Conservation (phyloP, 2,113 vertebrate genomes). For the Labeo rohita region DNA sequence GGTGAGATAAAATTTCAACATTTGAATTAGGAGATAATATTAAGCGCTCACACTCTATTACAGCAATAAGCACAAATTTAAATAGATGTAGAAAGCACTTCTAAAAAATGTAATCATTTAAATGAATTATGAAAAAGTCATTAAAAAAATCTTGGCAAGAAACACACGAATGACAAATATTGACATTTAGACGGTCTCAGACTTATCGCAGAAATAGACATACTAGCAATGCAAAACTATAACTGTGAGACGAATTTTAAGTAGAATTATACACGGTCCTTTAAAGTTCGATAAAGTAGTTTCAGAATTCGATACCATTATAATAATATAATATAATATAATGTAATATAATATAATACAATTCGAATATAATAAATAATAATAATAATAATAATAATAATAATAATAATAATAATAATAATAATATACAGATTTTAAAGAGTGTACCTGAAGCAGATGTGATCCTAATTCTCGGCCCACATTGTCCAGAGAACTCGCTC, state of each 20-base stretch:
- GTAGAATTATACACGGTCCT: neutral
- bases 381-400: too few relatives aligned
- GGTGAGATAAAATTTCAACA: neutral
- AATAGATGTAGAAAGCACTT: neutral
- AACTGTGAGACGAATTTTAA: neutral
- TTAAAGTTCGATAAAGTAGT: neutral
- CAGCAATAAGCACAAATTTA: neutral
- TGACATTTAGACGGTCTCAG: neutral
- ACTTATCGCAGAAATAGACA: neutral
- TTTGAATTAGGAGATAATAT: neutral
- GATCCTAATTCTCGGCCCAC: constrained; percentile 92
- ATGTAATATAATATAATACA: too few relatives aligned
- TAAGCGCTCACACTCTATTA: neutral
- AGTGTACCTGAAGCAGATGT: constrained; percentile 91
- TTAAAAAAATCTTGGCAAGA: neutral
- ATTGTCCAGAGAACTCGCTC: constrained; percentile 87
- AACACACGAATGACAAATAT: neutral
- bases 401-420: neutral
- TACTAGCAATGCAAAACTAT: neutral
- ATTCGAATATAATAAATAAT: too few relatives aligned
- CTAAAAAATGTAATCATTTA: neutral
- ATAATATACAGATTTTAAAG: neutral
- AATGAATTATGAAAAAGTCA: neutral
- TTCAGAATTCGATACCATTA: neutral
- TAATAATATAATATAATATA: too few relatives aligned